Conservation (phyloP, 2,797 vertebrate species). For the Notamacropus eugenii region DNA sequence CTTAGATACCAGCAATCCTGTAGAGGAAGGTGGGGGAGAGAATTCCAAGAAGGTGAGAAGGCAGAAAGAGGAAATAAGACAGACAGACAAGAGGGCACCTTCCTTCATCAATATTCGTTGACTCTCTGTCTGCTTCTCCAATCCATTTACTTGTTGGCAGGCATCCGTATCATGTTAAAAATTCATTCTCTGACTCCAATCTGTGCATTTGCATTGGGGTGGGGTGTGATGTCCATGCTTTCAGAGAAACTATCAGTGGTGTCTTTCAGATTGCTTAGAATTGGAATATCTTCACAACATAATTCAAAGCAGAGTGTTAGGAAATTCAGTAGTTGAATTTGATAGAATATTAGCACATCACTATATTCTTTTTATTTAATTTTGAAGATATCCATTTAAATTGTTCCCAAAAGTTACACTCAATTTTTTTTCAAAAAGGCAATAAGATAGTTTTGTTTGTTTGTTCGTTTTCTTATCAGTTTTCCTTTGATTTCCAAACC, state of each 20-base stretch:
- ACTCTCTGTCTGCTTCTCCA: slow-evolving; percentile 21
- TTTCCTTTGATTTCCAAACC: background rate
- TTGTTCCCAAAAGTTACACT: background rate
- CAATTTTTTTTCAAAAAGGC: background rate
- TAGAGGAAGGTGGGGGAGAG: slow-evolving; percentile 33
- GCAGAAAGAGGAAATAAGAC: slow-evolving; percentile 14
- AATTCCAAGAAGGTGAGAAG: slow-evolving; percentile 47
- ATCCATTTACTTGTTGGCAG: slow-evolving; percentile 53
- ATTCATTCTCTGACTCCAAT: slow-evolving; percentile 38
- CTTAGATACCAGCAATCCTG: slow-evolving; percentile 19
- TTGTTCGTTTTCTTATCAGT: background rate
- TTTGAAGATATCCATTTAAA: background rate
- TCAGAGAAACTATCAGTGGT: background rate
- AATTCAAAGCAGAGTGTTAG: background rate
- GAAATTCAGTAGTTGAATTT: background rate
- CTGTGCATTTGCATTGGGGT: background rate
- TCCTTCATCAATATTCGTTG: slow-evolving; percentile 26
- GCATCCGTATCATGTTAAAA: slow-evolving; percentile 28
- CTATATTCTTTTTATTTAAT: background rate
- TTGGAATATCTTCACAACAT: background rate
- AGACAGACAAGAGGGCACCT: slow-evolving; percentile 45
- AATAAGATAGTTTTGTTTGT: background rate
- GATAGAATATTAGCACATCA: background rate
- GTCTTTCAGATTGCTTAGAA: background rate
- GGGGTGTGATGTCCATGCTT: background rate